Evolutionary conservation across 2,888 invertebrate species (phyloP).

Genomic region (Doris montereyensis): DNA sequence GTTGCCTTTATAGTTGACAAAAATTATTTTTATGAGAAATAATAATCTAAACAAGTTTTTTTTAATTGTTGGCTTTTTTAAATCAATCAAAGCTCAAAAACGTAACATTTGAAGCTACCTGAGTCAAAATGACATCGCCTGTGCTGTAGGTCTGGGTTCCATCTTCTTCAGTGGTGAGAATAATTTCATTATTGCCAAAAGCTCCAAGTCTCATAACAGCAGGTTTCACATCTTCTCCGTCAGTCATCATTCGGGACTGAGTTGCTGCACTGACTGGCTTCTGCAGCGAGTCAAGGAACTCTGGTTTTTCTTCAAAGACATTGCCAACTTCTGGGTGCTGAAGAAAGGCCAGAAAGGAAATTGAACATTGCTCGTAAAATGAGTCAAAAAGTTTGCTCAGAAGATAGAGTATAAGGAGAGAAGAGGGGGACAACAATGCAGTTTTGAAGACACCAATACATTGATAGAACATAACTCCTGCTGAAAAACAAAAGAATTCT

Average conservation of each 20-base stretch:
- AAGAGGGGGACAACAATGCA: too few relatives aligned
- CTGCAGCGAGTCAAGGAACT: slow-evolving; percentile 61
- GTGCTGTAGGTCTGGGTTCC: slow-evolving; percentile 21
- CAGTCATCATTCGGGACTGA: slow-evolving; percentile 38
- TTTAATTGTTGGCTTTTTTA: too few relatives aligned
- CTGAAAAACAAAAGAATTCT: too few relatives aligned
- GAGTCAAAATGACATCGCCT: slow-evolving; percentile 37
- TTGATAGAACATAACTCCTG: too few relatives aligned
- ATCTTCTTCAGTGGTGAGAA: slow-evolving; percentile 27
- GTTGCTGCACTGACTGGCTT: slow-evolving; percentile 44
- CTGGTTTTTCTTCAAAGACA: slow-evolving; percentile 51
- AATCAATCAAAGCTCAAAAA: too few relatives aligned
- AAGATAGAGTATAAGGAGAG: too few relatives aligned
- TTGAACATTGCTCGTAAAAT: too few relatives aligned
- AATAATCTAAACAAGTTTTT: too few relatives aligned
- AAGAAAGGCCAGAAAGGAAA: neutral
- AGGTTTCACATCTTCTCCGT: slow-evolving; percentile 44
- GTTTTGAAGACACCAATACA: too few relatives aligned
- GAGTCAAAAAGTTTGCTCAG: too few relatives aligned
- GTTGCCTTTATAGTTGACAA: too few relatives aligned
- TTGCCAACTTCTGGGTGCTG: slow-evolving; percentile 46
- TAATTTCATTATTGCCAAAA: slow-evolving; percentile 25
- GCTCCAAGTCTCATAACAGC: slow-evolving; percentile 41
- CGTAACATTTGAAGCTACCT: slow-evolving; percentile 27
- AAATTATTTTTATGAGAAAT: too few relatives aligned